Base-by-base conservation (phyloP, 2,888 invertebrate genomes). In the Tinea semifulvella region DNA sequence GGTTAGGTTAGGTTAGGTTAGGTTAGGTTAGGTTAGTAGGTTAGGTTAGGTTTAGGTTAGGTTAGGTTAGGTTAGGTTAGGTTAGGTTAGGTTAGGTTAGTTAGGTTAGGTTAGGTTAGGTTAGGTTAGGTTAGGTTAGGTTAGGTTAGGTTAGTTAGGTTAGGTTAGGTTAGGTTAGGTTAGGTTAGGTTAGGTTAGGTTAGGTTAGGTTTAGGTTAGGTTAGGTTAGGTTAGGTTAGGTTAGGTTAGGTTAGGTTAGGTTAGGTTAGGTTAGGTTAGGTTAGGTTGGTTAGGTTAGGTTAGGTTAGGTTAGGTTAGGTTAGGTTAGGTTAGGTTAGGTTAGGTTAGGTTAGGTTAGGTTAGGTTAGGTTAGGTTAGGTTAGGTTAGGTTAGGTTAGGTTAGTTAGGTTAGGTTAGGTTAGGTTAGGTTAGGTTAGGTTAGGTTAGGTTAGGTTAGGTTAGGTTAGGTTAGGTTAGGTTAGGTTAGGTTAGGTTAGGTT, bases 401-500 rank as follows among this genome's bases (percentile, higher is more conserved):
- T 46, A 46, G 44, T 44, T 44, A 36, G 42, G 43, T 45, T 45
- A 43, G 45, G 43, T 48, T 48, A 42, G 42, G 44, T 45, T 48
- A 45, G 43, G 43, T 40, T 46, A 45, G 45, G 43, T 42, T 45
- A 48, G 48, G 44, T 46, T 48, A 46, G 48, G 46, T 48, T 46
- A 48, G 45, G 47, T 47, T 44, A 47, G 45, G 45, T 47, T 46
- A 48, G 46, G 48, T 48, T 46, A 48, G 46, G 47, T 48, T 48
- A 48, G 48, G 48, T 45, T 48, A 46, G 44, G 44, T 46, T 44
- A 46, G 46, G 46, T 46, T 46, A 49, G 50, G 47, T 49, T 49
- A 50, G 50, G 48, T 50, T 50, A 49, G 50, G 50, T 50, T 50
- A 49, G 48, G 50, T 50, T 50, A 49, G 48, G 48, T 48, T 47